Conservation (phyloP, 2,888 invertebrate species). For the Mycalesis mineus region DNA sequence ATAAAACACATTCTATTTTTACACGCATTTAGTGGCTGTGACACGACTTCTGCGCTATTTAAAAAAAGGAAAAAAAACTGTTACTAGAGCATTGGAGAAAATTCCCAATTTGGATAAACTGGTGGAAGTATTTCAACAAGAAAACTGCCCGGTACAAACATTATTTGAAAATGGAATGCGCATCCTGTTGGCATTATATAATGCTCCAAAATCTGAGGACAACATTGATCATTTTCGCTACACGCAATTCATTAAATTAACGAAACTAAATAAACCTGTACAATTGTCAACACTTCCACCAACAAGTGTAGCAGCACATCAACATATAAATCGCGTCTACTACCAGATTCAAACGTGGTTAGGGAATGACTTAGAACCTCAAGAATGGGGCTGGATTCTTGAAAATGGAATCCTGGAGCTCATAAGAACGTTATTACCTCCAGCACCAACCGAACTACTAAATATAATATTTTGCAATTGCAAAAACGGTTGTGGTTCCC, state of each 20-base stretch:
- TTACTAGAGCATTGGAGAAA: background rate
- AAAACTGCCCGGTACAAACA: conserved; percentile 42
- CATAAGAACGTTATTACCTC: conserved; percentile 37
- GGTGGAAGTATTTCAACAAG: conserved; percentile 36
- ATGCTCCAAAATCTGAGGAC: conserved; percentile 40
- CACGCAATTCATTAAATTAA: conserved; percentile 30
- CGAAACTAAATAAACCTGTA: conserved; percentile 43
- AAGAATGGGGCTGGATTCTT: conserved; percentile 36
- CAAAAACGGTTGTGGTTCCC: conserved; percentile 37
- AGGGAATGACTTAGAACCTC: conserved; percentile 36
- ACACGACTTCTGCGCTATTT: no score
- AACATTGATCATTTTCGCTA: background rate
- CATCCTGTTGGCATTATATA: conserved; percentile 42
- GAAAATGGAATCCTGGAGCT: conserved; percentile 41
- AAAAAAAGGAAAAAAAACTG: no score
- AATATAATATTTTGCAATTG: conserved; percentile 37
- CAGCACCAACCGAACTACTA: conserved; percentile 33
- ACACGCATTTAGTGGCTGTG: no score
- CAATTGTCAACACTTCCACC: conserved; percentile 37
- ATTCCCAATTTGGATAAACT: conserved; percentile 3
- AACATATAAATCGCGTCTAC: no score
- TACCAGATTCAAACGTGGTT: conserved; percentile 37
- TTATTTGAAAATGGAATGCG: conserved; percentile 29
- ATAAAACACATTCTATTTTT: no score
- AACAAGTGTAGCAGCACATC: conserved; percentile 37